A percentile compares a stretch with the other conserved stretches of the same genome.
Conservation (phyloP, 2,113 vertebrate genomes). For the Osmerus mordax region DNA sequence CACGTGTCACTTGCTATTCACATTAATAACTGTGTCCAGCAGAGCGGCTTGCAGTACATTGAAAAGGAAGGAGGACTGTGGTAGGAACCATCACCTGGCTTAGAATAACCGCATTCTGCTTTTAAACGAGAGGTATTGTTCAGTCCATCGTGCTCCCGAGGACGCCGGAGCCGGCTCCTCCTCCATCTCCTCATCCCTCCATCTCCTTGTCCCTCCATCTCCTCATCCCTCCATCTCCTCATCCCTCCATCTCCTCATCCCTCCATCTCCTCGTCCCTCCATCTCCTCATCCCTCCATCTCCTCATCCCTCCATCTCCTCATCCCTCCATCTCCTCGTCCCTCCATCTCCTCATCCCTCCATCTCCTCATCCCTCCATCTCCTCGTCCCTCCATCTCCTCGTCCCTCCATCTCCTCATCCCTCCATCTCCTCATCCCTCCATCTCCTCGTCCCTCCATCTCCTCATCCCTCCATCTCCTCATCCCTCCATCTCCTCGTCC, state of each 20-base stretch:
- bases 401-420: not conserved
- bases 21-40: not conserved
- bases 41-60: not conserved
- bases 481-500: not conserved
- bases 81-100: not conserved
- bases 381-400: not conserved
- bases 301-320: not conserved
- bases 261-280: not conserved
- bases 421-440: no score
- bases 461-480: not conserved
- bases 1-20: not conserved
- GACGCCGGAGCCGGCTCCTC: not conserved
- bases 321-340: not conserved
- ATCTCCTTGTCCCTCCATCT: not conserved
- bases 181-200: not conserved
- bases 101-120: not conserved
- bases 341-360: not conserved
- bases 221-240: not conserved
- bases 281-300: not conserved
- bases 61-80: not conserved
- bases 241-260: not conserved
- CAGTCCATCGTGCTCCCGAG: not conserved
- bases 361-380: no score
- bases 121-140: slow-evolving; percentile 12
- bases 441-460: no score